Evolutionary conservation across 2,797 vertebrate species (phyloP).

Genomic region (Chloroceryle amazona): DNA sequence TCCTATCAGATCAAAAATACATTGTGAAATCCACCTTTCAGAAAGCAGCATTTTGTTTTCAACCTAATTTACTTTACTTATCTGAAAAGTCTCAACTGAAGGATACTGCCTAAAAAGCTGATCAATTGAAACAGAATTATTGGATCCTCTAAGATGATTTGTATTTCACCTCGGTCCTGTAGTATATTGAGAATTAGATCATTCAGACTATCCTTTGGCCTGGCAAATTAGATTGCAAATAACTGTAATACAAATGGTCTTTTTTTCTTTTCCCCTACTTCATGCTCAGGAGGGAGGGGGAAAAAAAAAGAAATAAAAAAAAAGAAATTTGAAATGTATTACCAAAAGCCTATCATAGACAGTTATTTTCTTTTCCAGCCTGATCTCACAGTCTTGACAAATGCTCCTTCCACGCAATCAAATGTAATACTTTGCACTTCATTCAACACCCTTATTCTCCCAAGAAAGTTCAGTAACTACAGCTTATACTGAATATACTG

Average conservation of each 20-base stretch:
- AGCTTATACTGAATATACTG: not conserved
- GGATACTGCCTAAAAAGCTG: conserved; percentile 88
- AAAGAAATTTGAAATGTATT: not conserved
- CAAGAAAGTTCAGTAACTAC: not conserved
- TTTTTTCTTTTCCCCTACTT: not conserved
- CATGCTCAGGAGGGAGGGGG: not conserved
- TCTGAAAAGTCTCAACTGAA: conserved; percentile 86
- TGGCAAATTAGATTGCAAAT: conserved; percentile 90
- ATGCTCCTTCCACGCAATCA: not conserved
- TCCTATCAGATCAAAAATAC: conserved; percentile 67
- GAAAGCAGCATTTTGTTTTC: conserved; percentile 74
- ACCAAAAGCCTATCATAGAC: not conserved
- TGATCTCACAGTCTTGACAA: not conserved
- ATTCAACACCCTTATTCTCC: not conserved
- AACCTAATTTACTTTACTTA: conserved; percentile 87
- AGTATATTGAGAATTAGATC: conserved; percentile 94
- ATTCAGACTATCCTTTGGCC: conserved; percentile 85
- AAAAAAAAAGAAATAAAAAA: not conserved
- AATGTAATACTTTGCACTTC: not conserved
- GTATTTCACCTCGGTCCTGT: conserved; percentile 90
- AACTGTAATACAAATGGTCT: conserved; percentile 81
- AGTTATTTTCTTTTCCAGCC: not conserved
- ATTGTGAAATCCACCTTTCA: conserved; percentile 56
- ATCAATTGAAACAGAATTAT: conserved; percentile 95
- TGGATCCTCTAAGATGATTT: conserved; percentile 93